Conservation (phyloP, 53 echinoderm and acorn worm genomes). For the Patiria pectinifera region DNA sequence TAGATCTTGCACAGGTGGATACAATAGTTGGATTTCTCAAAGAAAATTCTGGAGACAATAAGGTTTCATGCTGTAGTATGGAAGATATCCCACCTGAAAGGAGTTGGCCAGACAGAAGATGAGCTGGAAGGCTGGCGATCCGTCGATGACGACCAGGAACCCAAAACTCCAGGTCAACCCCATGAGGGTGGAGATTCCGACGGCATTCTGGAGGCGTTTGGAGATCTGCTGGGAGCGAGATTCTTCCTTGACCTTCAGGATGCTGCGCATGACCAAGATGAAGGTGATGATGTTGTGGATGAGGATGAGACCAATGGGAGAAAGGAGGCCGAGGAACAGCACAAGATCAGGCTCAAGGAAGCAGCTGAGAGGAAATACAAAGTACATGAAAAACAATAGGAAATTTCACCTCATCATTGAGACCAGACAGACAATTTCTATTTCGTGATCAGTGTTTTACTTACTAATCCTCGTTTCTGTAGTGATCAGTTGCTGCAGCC, state of each 20-base stretch:
- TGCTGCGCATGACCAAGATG: constrained; percentile 50
- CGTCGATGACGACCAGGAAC: constrained; percentile 72
- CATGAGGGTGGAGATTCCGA: constrained; percentile 71
- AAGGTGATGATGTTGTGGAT: constrained; percentile 72
- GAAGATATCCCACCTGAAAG: constrained; percentile 43
- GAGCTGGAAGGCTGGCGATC: no score
- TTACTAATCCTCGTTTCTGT: constrained; percentile 67
- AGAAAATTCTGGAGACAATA: no score
- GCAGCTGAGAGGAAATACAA: constrained; percentile 60
- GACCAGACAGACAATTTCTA: no score
- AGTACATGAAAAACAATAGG: neutral
- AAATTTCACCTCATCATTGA: no score
- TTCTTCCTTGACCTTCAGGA: constrained; percentile 44
- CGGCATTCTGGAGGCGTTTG: constrained; percentile 70
- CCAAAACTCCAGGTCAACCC: constrained; percentile 79
- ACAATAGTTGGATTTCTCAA: no score
- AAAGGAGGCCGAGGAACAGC: constrained; percentile 56
- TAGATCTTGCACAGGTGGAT: no score
- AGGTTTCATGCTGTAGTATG: no score
- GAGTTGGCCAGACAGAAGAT: constrained; percentile 74
- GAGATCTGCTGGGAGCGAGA: constrained; percentile 72
- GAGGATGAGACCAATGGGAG: constrained; percentile 40
- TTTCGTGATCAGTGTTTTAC: neutral
- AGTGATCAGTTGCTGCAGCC: constrained; percentile 59
- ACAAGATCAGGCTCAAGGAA: constrained; percentile 65